A percentile compares a stretch with the other conserved stretches of the same genome.
These are phyloP conservation scores for Drosophila triauraria DNA, from an alignment of 1,140 invertebrate species.

Conservation along the genomic window DNA sequence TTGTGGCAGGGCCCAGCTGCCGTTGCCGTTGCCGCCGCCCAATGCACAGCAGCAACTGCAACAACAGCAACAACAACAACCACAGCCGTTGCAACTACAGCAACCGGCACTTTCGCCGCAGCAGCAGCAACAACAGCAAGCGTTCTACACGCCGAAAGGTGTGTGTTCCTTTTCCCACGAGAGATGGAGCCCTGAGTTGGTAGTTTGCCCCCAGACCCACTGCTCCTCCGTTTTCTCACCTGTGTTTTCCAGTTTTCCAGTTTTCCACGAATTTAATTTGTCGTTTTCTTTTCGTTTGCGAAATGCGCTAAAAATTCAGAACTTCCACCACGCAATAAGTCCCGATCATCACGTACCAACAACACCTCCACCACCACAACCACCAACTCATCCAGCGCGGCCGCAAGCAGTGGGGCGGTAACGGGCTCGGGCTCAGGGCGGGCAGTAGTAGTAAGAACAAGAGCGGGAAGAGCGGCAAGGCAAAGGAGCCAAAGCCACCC, in stretches of 20 bases:
- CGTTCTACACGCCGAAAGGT: slow-evolving; percentile 91
- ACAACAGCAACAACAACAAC: slow-evolving; percentile 67
- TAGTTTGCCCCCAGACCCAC: slow-evolving; percentile 31
- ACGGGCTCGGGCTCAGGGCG: slow-evolving; percentile 41
- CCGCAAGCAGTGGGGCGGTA: slow-evolving; percentile 40
- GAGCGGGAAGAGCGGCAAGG: slow-evolving; percentile 70
- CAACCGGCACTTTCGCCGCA: slow-evolving; percentile 41
- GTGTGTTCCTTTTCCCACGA: slow-evolving; percentile 54
- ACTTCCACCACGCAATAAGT: slow-evolving; percentile 82
- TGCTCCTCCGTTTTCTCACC: slow-evolving; percentile 50
- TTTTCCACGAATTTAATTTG: slow-evolving; percentile 55
- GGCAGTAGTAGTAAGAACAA: slow-evolving; percentile 59
- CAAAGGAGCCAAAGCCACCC: slow-evolving; percentile 64
- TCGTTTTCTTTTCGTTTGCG: slow-evolving; percentile 56
- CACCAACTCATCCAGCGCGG: slow-evolving; percentile 63
- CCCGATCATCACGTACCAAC: slow-evolving; percentile 81
- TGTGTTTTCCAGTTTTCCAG: slow-evolving; percentile 21
- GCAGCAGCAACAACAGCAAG: slow-evolving; percentile 58
- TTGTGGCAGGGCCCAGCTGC: slow-evolving; percentile 79
- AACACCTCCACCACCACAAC: slow-evolving; percentile 60
- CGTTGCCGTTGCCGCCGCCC: slow-evolving; percentile 76
- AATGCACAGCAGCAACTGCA: slow-evolving; percentile 69
- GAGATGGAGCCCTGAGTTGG: slow-evolving; percentile 40
- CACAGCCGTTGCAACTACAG: slow-evolving; percentile 57
- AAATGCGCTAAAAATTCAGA: slow-evolving; percentile 66